These are phyloP conservation scores for Ptychochromis oligacanthus DNA, from an alignment of 2,113 vertebrate genomes.

Conservation along the genomic window DNA sequence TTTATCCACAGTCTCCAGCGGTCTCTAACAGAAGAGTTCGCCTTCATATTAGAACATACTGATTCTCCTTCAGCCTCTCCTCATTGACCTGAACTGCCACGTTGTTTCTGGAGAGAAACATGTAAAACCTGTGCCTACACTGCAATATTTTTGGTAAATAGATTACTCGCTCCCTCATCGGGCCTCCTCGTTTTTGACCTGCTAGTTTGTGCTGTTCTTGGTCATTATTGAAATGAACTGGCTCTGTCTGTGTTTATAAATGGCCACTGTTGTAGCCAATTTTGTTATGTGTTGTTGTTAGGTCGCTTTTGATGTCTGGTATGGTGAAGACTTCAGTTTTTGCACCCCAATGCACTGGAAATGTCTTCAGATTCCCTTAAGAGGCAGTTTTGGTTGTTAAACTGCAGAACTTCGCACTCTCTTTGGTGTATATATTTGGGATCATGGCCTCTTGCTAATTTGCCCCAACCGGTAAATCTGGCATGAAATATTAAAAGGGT, in stretches of 20 bases:
- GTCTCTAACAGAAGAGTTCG: neutral
- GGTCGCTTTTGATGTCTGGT: neutral
- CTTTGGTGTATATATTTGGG: neutral
- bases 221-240: too few relatives aligned
- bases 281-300: too few relatives aligned
- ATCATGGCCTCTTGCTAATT: accelerated
- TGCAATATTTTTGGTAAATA: neutral
- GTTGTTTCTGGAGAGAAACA: neutral
- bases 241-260: too few relatives aligned
- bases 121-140: neutral
- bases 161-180: neutral
- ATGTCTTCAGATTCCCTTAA: neutral
- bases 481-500: neutral
- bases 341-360: neutral
- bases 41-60: neutral
- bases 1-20: neutral
- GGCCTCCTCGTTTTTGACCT: neutral
- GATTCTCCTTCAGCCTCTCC: neutral
- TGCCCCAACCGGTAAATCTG: neutral
- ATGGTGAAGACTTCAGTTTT: neutral
- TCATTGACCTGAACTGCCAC: neutral
- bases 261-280: too few relatives aligned
- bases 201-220: neutral
- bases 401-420: accelerated
- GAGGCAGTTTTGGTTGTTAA: neutral